Evolutionary conservation across 2,797 vertebrate genomes (phyloP), one percentile per base, ranked within the genome.

Genomic region (Rhabdophis nuchalis): DNA sequence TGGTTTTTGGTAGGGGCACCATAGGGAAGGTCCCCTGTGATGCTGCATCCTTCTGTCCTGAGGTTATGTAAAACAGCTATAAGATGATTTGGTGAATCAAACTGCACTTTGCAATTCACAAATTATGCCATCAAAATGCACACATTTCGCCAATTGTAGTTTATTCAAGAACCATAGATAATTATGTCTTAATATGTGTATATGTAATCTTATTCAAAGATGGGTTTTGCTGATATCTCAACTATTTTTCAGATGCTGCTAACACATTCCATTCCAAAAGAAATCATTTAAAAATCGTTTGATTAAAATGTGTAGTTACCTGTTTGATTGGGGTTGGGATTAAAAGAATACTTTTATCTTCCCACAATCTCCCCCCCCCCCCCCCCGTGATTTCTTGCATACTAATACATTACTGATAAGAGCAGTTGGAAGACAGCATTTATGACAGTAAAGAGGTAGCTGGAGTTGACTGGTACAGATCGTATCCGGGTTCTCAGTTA

Each of bases 351-450:
- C 32, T 16, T 72, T 36, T 72, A 18, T 9, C 16, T 18, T 36
- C 8, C 7, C 7, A 9, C n/a, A 32, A 32, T 32, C 13, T 68
- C 5, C 5, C 11, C 3, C 12, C 4, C 1, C 3, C 1, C n/a
- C 23, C 11, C 11, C 5, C 25, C 32, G 68, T 72, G 32, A 36
- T 72, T 9, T 41, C 18, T 77, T 77, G 18, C 32, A 36, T 23
- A 41, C 18, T 41, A 32, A 72, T 72, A 72, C 1, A 72, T 72
- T 36, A 36, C 32, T 36, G 32, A 18, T 77, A 23, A 41, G 36
- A 72, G 41, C 18, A 41, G 3, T 36, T 41, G 68, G 68, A 77
- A 41, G 18, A 77, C n/a, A 36, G 2, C 32, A 41, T 3, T 23
- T 77, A 41, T 20, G 18, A 77, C 8, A 11, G 32, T 32, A 77